Percentiles rank a stretch among this genome's conserved stretches.
Conservation (phyloP, 2,888 invertebrate genomes). For the Empis livida region DNA sequence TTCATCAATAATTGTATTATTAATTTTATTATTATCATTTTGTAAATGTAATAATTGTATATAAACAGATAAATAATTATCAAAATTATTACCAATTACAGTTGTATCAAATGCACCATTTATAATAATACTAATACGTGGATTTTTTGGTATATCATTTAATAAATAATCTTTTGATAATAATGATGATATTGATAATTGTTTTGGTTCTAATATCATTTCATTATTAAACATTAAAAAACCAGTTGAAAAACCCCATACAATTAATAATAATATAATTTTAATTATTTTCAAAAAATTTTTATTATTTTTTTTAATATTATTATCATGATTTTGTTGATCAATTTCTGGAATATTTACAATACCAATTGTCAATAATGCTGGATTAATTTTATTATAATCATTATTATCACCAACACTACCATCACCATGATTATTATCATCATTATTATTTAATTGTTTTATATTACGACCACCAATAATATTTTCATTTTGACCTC, state of each 20-base stretch:
- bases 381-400: no score
- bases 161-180: slow-evolving; percentile 4
- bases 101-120: slow-evolving; percentile 47
- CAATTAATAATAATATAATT: slow-evolving; percentile 42
- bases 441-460: no score
- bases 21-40: slow-evolving; percentile 5
- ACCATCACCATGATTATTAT: no score
- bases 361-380: no score
- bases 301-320: not conserved
- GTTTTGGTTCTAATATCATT: slow-evolving; percentile 45
- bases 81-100: slow-evolving; percentile 37
- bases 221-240: slow-evolving; percentile 57
- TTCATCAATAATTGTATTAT: not conserved
- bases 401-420: no score
- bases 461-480: no score
- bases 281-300: slow-evolving; percentile 18
- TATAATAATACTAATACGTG: slow-evolving; percentile 41
- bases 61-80: slow-evolving; percentile 38
- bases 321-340: no score
- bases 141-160: slow-evolving; percentile 24
- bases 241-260: slow-evolving; percentile 56
- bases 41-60: slow-evolving; percentile 26
- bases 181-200: slow-evolving; percentile 41
- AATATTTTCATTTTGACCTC: no score
- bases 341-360: no score